These are phyloP conservation scores for Aphodius sticticus DNA, from an alignment of 2,888 invertebrate species.

Conservation along the genomic window DNA sequence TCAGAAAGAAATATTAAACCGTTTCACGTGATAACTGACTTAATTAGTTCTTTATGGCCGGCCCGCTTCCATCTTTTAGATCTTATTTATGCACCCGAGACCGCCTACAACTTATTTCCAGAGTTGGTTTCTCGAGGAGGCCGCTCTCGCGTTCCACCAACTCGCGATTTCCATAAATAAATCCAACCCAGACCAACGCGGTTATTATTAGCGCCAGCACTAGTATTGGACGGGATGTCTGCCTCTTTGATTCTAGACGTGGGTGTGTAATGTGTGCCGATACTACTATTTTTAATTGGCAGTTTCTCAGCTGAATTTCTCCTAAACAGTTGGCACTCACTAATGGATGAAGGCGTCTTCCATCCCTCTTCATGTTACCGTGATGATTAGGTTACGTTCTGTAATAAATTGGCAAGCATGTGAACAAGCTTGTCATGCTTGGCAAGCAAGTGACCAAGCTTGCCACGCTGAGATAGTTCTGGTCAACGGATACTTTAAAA, in stretches of 20 bases:
- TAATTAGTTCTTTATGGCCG: conserved; percentile 46
- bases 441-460: no score
- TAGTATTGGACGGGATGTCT: neutral
- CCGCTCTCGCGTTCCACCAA: neutral
- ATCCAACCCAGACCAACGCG: conserved; percentile 7
- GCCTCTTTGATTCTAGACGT: neutral
- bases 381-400: no score
- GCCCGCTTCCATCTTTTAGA: conserved; percentile 39
- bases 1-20: conserved; percentile 45
- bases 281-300: no score
- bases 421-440: no score
- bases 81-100: conserved; percentile 43
- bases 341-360: no score
- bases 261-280: neutral
- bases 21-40: conserved; percentile 44
- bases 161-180: conserved; percentile 22
- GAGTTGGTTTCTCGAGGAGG: conserved; percentile 7
- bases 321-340: no score
- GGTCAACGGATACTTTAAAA: no score
- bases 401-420: no score
- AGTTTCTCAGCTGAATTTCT: no score
- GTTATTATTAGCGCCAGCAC: conserved; percentile 13
- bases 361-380: no score
- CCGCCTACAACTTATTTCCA: conserved; percentile 39
- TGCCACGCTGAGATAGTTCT: no score